These are phyloP conservation scores for Melanostigma gelatinosum DNA, from an alignment of 2,113 vertebrate genomes.

Conservation along the genomic window DNA sequence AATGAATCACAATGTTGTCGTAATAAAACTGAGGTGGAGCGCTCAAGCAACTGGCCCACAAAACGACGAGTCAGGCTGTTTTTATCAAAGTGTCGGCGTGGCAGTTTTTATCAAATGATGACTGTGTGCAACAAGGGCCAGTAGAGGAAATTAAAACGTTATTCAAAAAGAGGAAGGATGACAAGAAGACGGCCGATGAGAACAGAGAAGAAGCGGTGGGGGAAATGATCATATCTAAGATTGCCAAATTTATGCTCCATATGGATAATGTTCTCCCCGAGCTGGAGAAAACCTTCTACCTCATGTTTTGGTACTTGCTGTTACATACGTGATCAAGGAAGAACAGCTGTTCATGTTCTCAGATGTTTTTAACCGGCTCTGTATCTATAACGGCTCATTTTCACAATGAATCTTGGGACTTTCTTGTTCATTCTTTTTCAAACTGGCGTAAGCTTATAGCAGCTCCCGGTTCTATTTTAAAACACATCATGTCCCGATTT, in stretches of 20 bases:
- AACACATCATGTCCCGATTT: neutral
- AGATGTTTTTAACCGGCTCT: neutral
- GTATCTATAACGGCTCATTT: neutral
- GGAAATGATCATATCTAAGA: conserved; percentile 16
- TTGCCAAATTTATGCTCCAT: conserved; percentile 4
- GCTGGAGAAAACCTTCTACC: neutral
- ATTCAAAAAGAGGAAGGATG: neutral
- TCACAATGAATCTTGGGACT: neutral
- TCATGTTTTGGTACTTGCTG: no score
- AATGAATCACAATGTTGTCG: neutral
- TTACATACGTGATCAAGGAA: neutral
- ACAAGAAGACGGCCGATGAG: conserved; percentile 3
- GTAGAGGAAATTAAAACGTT: conserved; percentile 6
- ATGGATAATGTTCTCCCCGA: conserved; percentile 8
- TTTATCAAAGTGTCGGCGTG: conserved; percentile 5
- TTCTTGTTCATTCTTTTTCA: neutral
- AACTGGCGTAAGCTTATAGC: neutral
- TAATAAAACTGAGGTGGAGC: neutral
- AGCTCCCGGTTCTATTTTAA: neutral
- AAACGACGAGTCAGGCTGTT: conserved; percentile 26
- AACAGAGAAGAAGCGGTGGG: neutral
- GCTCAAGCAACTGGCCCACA: neutral
- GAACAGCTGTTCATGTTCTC: conserved; percentile 13
- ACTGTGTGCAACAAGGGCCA: neutral
- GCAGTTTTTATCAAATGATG: conserved; percentile 38